Evolutionary conservation across 2,113 vertebrate species (phyloP).

Genomic region (Sinosuthora webbiana): DNA sequence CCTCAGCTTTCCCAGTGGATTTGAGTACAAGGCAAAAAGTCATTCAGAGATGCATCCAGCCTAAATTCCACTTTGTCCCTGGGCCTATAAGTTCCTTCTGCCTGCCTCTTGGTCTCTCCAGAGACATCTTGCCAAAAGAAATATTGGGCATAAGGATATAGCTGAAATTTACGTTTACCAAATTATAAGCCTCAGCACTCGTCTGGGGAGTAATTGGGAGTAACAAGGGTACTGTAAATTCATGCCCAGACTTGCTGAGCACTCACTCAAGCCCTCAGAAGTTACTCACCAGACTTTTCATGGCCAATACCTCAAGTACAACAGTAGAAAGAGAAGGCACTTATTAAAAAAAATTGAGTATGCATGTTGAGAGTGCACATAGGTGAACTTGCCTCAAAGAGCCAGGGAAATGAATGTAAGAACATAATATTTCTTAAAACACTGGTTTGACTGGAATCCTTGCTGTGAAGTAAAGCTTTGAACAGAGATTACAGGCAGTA

Average conservation of each 20-base stretch:
- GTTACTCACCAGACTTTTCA: not conserved
- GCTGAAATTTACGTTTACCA: not conserved
- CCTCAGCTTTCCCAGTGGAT: not conserved
- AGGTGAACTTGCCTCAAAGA: constrained; percentile 30
- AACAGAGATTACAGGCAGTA: constrained; percentile 51
- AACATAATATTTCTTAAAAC: constrained; percentile 65
- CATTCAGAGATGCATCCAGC: not conserved
- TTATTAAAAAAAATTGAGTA: constrained; percentile 36
- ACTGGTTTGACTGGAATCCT: constrained; percentile 28
- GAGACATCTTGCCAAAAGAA: not conserved
- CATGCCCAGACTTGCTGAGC: not conserved
- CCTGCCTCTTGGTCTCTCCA: not conserved
- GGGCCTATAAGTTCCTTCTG: not conserved
- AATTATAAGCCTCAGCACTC: not conserved
- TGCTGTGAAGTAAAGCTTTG: constrained; percentile 62
- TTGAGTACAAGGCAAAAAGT: not conserved
- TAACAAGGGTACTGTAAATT: not conserved
- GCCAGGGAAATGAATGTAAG: constrained; percentile 19
- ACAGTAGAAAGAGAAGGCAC: constrained; percentile 20
- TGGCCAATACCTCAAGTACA: not conserved
- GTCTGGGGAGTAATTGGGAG: not conserved
- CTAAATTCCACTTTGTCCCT: not conserved
- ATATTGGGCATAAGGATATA: not conserved
- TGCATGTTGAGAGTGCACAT: constrained; percentile 19
- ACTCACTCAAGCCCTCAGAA: not conserved